Evolutionary conservation across 2,888 invertebrate species (phyloP), one percentile per base, ranked within the genome.

Genomic region (Hirtodrosophila confusa): DNA sequence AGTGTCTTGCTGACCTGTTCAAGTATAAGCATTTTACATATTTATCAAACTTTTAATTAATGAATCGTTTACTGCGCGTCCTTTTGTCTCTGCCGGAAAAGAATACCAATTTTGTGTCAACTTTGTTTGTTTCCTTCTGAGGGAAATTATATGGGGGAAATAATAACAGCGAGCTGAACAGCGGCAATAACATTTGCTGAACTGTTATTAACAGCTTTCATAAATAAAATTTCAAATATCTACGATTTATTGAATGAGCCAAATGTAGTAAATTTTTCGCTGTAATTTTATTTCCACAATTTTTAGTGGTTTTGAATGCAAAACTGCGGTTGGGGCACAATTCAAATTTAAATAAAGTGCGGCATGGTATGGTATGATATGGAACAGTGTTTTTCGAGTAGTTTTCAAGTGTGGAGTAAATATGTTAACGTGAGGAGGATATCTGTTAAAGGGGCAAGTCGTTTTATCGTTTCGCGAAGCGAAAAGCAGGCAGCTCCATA

Each of bases 401-500:
- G 17, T 17, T 17, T 1, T 17, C 17, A 17, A 17, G 17, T 17
- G 17, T 17, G 17, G 17, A 17, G 17, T 17, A 17, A 17, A 17
- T 1, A 17, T 17, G 17, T 17, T 17, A 17, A 27, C 27, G 27
- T 27, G 27, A 27, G 35, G 61, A 60, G 61, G 24, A 17, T 9
- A 3, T 31, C 47, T 56, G 51, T 35, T 40, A 49, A 50, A 35
- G 31, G 23, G 8, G 29, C 37, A 48, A 72, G 7, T n/a, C 29
- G 2, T 27, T 27, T 27, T 72, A 65, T 65, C 69, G 56, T 44
- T 36, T 3, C 9, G 17, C 43, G 54, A 51, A 48, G 17, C 8
- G 17, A 17, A 24, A 24, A 39, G 43, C 37, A 60, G 48, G 58
- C 75, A 73, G 51, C 40, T 11, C 53, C 35, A 6, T 1, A 6